Percentiles rank a stretch among this genome's conserved stretches.
These are phyloP conservation scores for Dascyllus trimaculatus DNA, from an alignment of 2,113 vertebrate species.

Conservation along the genomic window DNA sequence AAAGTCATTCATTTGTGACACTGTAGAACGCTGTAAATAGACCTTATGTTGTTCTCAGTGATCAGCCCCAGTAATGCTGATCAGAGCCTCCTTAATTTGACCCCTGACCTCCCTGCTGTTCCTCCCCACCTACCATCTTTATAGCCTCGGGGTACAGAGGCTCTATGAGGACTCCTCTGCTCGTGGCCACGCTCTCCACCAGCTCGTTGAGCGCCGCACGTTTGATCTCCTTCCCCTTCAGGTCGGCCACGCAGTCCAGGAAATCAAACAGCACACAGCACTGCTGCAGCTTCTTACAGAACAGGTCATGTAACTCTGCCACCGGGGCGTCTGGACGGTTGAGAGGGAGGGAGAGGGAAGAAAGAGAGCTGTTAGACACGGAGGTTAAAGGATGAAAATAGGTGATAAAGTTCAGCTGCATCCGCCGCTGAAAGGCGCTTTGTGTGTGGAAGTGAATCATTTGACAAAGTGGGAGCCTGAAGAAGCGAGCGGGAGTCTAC, in stretches of 20 bases:
- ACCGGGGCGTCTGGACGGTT: slow-evolving; percentile 86
- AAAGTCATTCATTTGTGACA: too few relatives aligned
- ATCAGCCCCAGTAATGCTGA: too few relatives aligned
- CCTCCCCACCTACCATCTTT: slow-evolving; percentile 89
- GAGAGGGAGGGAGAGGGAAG: slow-evolving; percentile 8
- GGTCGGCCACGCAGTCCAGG: slow-evolving; percentile 94
- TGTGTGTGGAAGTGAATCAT: slow-evolving; percentile 12
- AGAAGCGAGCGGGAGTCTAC: slow-evolving; percentile 11
- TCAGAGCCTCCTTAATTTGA: neutral
- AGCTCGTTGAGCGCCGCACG: slow-evolving; percentile 92
- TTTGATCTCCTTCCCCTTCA: slow-evolving; percentile 96
- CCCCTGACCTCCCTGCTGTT: neutral
- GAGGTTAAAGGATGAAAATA: slow-evolving; percentile 24
- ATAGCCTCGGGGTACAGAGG: slow-evolving; percentile 93
- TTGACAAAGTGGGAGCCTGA: slow-evolving; percentile 27
- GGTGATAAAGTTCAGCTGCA: neutral
- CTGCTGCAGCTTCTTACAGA: slow-evolving; percentile 95
- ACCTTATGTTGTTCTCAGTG: too few relatives aligned
- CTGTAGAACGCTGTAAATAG: too few relatives aligned
- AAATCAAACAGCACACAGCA: slow-evolving; percentile 95
- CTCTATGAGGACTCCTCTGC: slow-evolving; percentile 93
- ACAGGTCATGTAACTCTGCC: slow-evolving; percentile 92
- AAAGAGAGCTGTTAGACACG: slow-evolving; percentile 14
- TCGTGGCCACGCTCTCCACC: slow-evolving; percentile 93
- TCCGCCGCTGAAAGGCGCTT: slow-evolving; percentile 2